Evolutionary conservation across 2,113 vertebrate species (phyloP).

Genomic region (Scomber colias): DNA sequence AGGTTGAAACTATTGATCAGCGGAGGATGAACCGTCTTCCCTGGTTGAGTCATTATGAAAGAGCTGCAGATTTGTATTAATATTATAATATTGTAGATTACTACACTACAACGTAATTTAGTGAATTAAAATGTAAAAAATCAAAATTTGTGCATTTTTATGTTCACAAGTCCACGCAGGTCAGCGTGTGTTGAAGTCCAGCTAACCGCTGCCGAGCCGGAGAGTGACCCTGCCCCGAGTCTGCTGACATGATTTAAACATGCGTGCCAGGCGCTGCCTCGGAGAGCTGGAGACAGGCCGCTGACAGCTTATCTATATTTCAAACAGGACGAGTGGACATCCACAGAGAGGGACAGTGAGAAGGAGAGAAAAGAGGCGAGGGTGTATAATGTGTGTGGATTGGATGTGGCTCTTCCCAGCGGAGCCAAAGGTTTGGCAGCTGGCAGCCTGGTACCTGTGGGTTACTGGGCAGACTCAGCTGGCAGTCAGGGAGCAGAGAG

Average conservation of each 20-base stretch:
- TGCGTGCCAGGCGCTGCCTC: conserved; percentile 47
- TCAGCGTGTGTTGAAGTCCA: neutral
- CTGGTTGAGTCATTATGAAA: too few species aligned
- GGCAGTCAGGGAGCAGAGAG: conserved; percentile 6
- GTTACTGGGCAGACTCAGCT: conserved; percentile 75
- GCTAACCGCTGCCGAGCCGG: conserved; percentile 20
- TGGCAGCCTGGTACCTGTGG: conserved; percentile 50
- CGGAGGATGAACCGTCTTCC: too few species aligned
- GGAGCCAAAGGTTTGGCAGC: conserved; percentile 53
- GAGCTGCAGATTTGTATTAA: too few species aligned
- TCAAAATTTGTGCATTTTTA: neutral
- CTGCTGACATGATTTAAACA: conserved; percentile 73
- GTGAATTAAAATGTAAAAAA: too few species aligned
- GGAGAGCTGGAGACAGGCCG: conserved; percentile 48
- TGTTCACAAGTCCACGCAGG: neutral
- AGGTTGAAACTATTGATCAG: too few species aligned
- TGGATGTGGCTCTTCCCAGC: conserved; percentile 52
- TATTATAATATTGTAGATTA: too few species aligned
- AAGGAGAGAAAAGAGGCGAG: conserved; percentile 6
- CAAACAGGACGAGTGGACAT: conserved; percentile 57
- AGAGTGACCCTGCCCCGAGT: conserved; percentile 60
- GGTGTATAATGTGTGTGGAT: conserved; percentile 39
- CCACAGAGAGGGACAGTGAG: conserved; percentile 10
- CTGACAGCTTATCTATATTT: conserved; percentile 80
- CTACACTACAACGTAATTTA: too few species aligned